Conservation (phyloP, 2,888 invertebrate genomes). For the Dolichomitus sp. region DNA sequence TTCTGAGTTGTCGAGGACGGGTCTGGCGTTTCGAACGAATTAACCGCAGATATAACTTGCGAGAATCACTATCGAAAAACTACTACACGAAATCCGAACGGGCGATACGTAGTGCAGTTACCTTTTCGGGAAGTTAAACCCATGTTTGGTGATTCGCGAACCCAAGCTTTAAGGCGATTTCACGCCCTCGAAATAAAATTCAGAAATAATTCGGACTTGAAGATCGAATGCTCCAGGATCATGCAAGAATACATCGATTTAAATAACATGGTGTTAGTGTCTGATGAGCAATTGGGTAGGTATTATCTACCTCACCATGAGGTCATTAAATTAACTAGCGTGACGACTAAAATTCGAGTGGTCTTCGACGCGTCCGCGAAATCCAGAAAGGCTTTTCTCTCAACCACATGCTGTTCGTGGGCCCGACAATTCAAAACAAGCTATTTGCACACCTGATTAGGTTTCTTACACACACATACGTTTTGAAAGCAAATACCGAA, state of each 20-base stretch:
- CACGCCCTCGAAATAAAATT: conserved; percentile 34
- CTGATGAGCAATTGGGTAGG: too few relatives aligned
- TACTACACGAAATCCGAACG: conserved; percentile 33
- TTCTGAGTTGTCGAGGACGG: conserved; percentile 58
- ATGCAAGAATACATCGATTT: too few relatives aligned
- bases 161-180: conserved; percentile 44
- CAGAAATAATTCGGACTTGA: conserved; percentile 19
- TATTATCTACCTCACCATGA: conserved; percentile 57
- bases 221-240: background rate
- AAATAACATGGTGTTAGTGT: too few relatives aligned
- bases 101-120: conserved; percentile 50
- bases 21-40: background rate
- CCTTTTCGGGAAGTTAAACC: conserved; percentile 51
- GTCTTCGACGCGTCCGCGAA: conserved; percentile 56
- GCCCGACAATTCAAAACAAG: conserved; percentile 59
- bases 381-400: conserved; percentile 40
- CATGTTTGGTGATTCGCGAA: background rate
- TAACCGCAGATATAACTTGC: conserved; percentile 39
- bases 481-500: conserved; percentile 63
- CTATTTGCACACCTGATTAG: conserved; percentile 53
- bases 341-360: conserved; percentile 48
- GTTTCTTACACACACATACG: conserved; percentile 57
- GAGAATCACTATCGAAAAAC: conserved; percentile 39
- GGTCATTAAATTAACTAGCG: conserved; percentile 54
- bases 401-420: conserved; percentile 55